Evolutionary conservation across 2,113 vertebrate species (phyloP), one percentile per base, ranked within the genome.

Genomic region (Bubo bubo): DNA sequence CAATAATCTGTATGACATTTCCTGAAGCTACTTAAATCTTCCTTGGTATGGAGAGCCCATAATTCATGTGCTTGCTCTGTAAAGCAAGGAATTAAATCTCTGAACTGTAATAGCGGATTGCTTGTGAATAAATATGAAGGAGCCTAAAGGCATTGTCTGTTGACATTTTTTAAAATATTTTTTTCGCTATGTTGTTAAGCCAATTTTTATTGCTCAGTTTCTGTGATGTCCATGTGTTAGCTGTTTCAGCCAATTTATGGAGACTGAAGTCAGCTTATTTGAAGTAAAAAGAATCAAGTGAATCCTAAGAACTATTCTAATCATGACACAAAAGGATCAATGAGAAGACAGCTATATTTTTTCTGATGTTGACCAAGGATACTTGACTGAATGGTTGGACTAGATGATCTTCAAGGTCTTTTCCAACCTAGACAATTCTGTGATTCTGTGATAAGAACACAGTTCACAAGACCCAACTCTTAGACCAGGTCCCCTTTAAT

Each of bases 21-120:
- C 53, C 53, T 86, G 37, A 82, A 58, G 41, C 37, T 75, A 37
- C 23, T 45, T 35, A 20, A 27, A 50, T 89, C 15, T 74, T 88
- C 15, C 15, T 60, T 60, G 34, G 22, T 19, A 37, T 2, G 1
- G 45, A 39, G 52, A 88, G 12, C 32, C 64, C 0, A 0, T 67
- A 68, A 45, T 22, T 63, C 22, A 22, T 8, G 21, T 47, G 32
- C 43, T 86, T 83, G 43, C 39, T 60, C 19, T 86, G 14, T 60
- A 32, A 68, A 77, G 21, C 34, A 85, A 67, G 12, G 20, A 79
- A 80, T 63, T 17, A 60, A 56, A 63, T 55, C 22, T 45, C 4
- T 2, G n/a, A 92, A 59, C 12, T 47, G 19, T 58, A 50, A 35
- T 14, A 73, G 4, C 28, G 14, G 41, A 67, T 82, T 86, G 6